A percentile compares a stretch with the other conserved stretches of the same genome.
These are phyloP conservation scores for Abramis brama DNA, from an alignment of 2,113 vertebrate genomes.

Conservation along the genomic window DNA sequence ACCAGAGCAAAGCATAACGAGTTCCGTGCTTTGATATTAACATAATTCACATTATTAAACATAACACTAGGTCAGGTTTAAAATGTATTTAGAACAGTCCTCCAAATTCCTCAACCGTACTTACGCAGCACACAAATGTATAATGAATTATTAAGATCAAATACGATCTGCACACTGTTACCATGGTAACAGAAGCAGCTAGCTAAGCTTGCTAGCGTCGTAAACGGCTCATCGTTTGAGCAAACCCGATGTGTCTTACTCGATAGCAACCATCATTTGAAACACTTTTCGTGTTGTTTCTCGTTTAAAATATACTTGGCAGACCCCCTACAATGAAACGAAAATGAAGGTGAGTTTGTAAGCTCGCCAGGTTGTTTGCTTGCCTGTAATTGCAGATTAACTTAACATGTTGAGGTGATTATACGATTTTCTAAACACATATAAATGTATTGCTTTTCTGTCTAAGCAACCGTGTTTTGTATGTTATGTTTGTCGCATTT, in stretches of 20 bases:
- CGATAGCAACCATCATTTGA: not conserved
- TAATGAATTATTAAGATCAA: not conserved
- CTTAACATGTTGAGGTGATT: slow-evolving; percentile 7
- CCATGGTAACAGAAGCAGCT: slow-evolving; percentile 37
- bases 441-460: not conserved
- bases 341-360: slow-evolving; percentile 32
- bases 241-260: not conserved
- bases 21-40: not conserved
- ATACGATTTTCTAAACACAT: not conserved
- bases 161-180: not conserved
- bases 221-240: slow-evolving; percentile 17
- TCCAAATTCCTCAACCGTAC: no score
- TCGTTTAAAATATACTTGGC: not conserved
- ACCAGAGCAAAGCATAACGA: not conserved
- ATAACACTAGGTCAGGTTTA: not conserved
- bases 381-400: slow-evolving; percentile 15
- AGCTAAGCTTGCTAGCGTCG: slow-evolving; percentile 7
- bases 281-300: not conserved
- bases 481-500: not conserved
- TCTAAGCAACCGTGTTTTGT: not conserved
- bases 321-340: not conserved
- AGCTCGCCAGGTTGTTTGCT: not conserved
- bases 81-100: not conserved
- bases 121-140: no score
- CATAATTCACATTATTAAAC: not conserved